Evolutionary conservation across 2,797 vertebrate species (phyloP).

Genomic region (Fundulus diaphanus): DNA sequence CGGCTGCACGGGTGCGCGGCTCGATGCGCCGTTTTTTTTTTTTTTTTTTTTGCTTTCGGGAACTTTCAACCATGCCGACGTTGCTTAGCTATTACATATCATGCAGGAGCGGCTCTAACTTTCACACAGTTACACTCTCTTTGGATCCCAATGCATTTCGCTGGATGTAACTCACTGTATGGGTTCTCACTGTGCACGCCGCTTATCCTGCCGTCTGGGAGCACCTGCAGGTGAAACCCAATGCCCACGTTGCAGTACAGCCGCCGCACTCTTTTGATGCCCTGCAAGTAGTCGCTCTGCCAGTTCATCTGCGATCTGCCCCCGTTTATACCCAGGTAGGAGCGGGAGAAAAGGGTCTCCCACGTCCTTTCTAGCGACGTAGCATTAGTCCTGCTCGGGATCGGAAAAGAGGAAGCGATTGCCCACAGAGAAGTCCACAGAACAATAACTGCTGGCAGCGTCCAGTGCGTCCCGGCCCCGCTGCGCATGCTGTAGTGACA

Average conservation of each 20-base stretch:
- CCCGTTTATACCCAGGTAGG: slow-evolving; percentile 88
- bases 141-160: slow-evolving; percentile 21
- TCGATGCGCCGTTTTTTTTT: too few species aligned
- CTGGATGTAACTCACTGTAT: slow-evolving; percentile 89
- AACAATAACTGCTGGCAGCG: slow-evolving; percentile 83
- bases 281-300: slow-evolving; percentile 96
- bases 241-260: slow-evolving; percentile 99
- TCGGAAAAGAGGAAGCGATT: slow-evolving; percentile 83
- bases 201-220: slow-evolving; percentile 91
- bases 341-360: slow-evolving; percentile 92
- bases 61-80: slow-evolving; percentile 74
- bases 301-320: slow-evolving; percentile 88
- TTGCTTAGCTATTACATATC: slow-evolving; percentile 76
- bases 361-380: slow-evolving; percentile 88
- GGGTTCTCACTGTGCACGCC: slow-evolving; percentile 93
- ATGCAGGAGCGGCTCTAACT: slow-evolving; percentile 68
- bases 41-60: slow-evolving; percentile 73
- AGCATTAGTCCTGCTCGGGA: slow-evolving; percentile 85
- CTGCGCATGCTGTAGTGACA: slow-evolving; percentile 91
- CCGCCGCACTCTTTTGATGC: slow-evolving; percentile 94
- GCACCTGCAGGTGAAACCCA: slow-evolving; percentile 98
- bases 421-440: slow-evolving; percentile 88
- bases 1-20: slow-evolving; percentile 73
- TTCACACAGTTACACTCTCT: slow-evolving; percentile 58
- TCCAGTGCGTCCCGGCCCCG: slow-evolving; percentile 87